These are phyloP conservation scores for Ochropacha duplaris DNA, from an alignment of 2,888 invertebrate genomes.

Conservation along the genomic window DNA sequence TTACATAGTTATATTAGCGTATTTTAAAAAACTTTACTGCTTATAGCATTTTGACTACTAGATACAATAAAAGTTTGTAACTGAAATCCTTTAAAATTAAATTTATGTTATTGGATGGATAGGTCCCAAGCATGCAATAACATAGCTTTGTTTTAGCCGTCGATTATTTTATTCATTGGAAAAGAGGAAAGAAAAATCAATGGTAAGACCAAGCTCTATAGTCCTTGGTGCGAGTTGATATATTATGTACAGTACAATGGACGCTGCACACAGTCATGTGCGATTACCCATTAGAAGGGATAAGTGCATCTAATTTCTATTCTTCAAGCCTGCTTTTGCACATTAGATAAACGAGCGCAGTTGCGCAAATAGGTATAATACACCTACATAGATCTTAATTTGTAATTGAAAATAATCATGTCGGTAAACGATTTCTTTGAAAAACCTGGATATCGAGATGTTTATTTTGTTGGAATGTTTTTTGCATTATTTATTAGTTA, in stretches of 20 bases:
- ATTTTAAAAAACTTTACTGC: neutral
- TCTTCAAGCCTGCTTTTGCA: constrained; percentile 50
- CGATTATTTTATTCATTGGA: neutral
- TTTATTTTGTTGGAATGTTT: no score
- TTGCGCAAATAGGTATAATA: constrained; percentile 39
- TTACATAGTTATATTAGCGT: neutral
- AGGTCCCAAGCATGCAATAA: no score
- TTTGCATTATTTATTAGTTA: no score
- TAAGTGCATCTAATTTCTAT: constrained; percentile 77
- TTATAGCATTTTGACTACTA: neutral
- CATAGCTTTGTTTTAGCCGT: neutral
- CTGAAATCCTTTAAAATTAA: no score
- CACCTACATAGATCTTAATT: neutral
- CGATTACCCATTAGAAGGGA: constrained; percentile 69
- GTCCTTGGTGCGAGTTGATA: constrained; percentile 23
- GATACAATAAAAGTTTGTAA: no score
- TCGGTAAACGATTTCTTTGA: neutral
- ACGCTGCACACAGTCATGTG: constrained; percentile 55
- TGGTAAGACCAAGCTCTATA: constrained; percentile 21
- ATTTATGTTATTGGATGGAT: no score
- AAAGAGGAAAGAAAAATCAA: constrained; percentile 14
- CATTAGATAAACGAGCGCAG: constrained; percentile 48
- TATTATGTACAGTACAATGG: constrained; percentile 48
- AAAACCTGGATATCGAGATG: neutral
- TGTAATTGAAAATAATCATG: neutral